These are phyloP conservation scores for Tringa solitaria DNA, from an alignment of 2,113 vertebrate genomes.

Conservation along the genomic window DNA sequence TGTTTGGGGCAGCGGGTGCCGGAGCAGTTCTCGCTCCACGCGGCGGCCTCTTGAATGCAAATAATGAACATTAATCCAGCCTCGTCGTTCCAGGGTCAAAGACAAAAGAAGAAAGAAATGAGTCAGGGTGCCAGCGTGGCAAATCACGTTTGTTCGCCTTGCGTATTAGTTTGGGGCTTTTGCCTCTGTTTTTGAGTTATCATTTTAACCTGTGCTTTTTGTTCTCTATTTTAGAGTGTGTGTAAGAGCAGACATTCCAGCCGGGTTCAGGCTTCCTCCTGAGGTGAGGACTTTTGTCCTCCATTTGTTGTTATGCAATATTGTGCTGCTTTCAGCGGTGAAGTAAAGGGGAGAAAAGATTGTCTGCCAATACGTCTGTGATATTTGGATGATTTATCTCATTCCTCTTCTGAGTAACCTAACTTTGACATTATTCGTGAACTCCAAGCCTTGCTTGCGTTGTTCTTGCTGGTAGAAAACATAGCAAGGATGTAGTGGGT, in stretches of 20 bases:
- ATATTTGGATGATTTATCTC: slow-evolving; percentile 73
- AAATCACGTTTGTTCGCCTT: slow-evolving; percentile 19
- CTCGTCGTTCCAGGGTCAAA: not conserved
- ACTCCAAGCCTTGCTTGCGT: slow-evolving; percentile 74
- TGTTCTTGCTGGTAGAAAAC: slow-evolving; percentile 82
- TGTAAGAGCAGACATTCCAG: not conserved
- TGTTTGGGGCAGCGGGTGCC: not conserved
- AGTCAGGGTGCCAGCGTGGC: not conserved
- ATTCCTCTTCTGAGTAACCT: slow-evolving; percentile 77
- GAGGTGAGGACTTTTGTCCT: slow-evolving; percentile 49
- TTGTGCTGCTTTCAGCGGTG: not conserved
- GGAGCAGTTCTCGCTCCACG: not conserved
- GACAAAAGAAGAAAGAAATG: not conserved
- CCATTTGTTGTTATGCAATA: slow-evolving; percentile 35
- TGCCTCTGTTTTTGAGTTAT: not conserved
- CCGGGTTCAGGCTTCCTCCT: not conserved
- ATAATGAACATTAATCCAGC: slow-evolving; percentile 1
- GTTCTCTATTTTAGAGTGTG: not conserved
- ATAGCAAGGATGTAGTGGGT: slow-evolving; percentile 84
- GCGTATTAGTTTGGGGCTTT: not conserved
- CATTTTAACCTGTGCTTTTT: not conserved
- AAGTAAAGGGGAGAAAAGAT: not conserved
- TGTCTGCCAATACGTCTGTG: slow-evolving; percentile 24
- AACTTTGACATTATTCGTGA: slow-evolving; percentile 83
- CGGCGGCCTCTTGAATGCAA: not conserved